These are phyloP conservation scores for Agrilus planipennis DNA, from an alignment of 1,140 invertebrate genomes.

Conservation along the genomic window DNA sequence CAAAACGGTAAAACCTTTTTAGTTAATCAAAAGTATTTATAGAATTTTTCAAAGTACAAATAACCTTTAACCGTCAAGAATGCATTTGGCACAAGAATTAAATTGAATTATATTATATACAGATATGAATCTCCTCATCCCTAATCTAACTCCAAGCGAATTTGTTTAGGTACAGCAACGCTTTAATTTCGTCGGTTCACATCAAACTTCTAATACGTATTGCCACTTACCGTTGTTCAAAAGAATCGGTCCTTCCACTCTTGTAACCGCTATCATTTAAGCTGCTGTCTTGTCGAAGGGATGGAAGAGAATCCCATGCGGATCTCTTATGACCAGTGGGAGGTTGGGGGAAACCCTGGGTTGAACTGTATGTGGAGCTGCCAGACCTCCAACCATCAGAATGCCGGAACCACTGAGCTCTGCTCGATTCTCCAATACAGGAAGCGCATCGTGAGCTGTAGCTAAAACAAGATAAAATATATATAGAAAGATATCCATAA, in stretches of 20 bases:
- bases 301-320: constrained; percentile 74
- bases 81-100: too few species aligned
- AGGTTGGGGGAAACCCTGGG: constrained; percentile 33
- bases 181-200: too few species aligned
- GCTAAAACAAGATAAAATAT: constrained; percentile 19
- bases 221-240: constrained; percentile 74
- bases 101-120: too few species aligned
- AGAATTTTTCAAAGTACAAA: too few species aligned
- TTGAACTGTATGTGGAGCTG: constrained; percentile 50
- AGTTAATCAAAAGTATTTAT: too few species aligned
- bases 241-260: constrained; percentile 70
- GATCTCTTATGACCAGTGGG: constrained; percentile 54
- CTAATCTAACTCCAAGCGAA: too few species aligned
- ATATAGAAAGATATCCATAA: too few species aligned
- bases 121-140: too few species aligned
- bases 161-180: too few species aligned
- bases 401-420: constrained; percentile 76
- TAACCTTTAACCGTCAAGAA: too few species aligned
- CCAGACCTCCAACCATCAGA: constrained; percentile 77
- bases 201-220: too few species aligned
- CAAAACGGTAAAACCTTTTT: too few species aligned
- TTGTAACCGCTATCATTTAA: constrained; percentile 76
- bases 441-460: constrained; percentile 56
- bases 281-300: constrained; percentile 66
- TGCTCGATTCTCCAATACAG: constrained; percentile 71